phyloP scores from a whole-genome alignment of 1,140 invertebrate species.

The Oedothorax gibbosus region DNA sequence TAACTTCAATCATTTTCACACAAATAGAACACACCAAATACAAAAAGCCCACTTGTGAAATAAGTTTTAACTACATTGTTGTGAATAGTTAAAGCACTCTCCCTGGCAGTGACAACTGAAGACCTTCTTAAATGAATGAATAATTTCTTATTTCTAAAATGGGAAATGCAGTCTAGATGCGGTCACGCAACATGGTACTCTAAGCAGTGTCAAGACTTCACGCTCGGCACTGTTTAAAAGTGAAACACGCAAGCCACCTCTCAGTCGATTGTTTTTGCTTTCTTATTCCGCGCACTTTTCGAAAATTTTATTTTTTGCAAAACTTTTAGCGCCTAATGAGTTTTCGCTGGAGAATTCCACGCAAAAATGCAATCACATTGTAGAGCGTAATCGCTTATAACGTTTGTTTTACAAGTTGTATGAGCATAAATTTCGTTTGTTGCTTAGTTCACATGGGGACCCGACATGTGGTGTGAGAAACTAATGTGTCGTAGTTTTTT shows the following conservation, averaged over 20 bases:
- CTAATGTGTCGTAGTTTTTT: neutral
- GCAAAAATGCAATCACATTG: constrained; percentile 9
- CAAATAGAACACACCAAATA: too few relatives aligned
- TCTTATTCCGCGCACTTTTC: neutral
- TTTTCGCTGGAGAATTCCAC: neutral
- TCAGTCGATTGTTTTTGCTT: neutral
- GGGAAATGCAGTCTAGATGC: neutral
- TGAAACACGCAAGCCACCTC: neutral
- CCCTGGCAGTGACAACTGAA: neutral
- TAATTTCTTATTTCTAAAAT: neutral
- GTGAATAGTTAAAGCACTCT: too few relatives aligned
- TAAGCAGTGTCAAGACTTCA: neutral
- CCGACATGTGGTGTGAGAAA: neutral
- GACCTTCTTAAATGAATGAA: neutral
- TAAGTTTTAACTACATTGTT: too few relatives aligned
- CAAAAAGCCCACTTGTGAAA: too few relatives aligned
- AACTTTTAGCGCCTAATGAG: constrained; percentile 4
- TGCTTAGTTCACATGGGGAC: neutral
- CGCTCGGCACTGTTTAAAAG: neutral
- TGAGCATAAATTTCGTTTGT: too few relatives aligned
- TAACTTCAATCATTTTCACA: too few relatives aligned
- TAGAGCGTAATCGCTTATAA: neutral
- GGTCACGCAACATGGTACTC: neutral
- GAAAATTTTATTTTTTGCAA: constrained; percentile 1
- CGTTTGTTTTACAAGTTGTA: neutral